A percentile compares a stretch with the other conserved stretches of the same genome.
Conservation (phyloP, 2,797 vertebrate species). For the Muscicapa comitata region DNA sequence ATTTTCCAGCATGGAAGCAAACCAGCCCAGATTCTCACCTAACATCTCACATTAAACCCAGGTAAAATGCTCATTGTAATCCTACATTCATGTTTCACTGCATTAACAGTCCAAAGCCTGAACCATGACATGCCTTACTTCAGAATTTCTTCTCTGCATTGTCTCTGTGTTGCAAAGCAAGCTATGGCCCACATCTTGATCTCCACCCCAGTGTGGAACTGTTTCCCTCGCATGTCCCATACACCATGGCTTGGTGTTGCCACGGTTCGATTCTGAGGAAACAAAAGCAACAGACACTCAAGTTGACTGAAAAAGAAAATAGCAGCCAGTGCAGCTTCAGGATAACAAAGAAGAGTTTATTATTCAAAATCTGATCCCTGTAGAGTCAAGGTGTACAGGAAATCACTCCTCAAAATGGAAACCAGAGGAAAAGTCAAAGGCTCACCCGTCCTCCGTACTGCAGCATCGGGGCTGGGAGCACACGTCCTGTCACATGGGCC, state of each 20-base stretch:
- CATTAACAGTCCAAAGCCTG: background rate
- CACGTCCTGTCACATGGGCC: conserved; percentile 97
- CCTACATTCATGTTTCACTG: background rate
- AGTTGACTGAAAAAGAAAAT: background rate
- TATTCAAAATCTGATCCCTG: background rate
- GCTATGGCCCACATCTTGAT: conserved; percentile 99
- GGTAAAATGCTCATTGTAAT: accelerated
- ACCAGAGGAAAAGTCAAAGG: background rate
- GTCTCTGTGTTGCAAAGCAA: conserved; percentile 96
- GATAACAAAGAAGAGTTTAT: background rate
- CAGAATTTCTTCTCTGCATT: conserved; percentile 96
- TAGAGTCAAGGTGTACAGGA: accelerated
- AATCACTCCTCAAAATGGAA: background rate
- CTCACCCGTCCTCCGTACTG: conserved; percentile 99
- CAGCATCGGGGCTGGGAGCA: conserved; percentile 97
- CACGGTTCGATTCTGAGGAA: conserved; percentile 91
- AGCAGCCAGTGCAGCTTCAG: background rate
- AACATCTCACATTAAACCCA: background rate
- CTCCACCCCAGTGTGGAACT: conserved; percentile 98
- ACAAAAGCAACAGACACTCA: background rate
- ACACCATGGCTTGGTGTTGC: conserved; percentile 97
- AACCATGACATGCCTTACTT: conserved; percentile 84
- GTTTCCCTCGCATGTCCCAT: conserved; percentile 98
- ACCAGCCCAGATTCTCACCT: background rate
- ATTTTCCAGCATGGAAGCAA: background rate